A percentile compares a stretch with the other conserved stretches of the same genome.
Conservation (phyloP, 1,140 invertebrate genomes). For the Dendroctonus ponderosae region DNA sequence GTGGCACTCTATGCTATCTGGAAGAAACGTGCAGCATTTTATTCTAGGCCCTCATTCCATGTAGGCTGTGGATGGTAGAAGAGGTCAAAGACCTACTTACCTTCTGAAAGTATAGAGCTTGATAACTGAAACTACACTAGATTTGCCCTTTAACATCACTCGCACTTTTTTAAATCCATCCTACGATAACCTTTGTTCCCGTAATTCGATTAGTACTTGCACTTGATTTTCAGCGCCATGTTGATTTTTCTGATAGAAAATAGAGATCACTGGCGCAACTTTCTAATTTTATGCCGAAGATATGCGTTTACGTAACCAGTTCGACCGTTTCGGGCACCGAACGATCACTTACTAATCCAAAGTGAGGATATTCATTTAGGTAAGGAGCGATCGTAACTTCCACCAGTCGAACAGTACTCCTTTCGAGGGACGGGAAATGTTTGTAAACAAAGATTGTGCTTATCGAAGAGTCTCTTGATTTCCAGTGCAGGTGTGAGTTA, state of each 20-base stretch:
- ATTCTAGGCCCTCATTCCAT: not conserved
- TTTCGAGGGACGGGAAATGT: conserved; percentile 11
- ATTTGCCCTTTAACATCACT: conserved; percentile 37
- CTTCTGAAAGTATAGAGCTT: conserved; percentile 5
- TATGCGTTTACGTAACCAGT: conserved; percentile 17
- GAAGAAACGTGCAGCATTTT: conserved; percentile 17
- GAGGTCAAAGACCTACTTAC: conserved; percentile 32
- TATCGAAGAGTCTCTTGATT: too few species aligned
- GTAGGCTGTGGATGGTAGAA: conserved; percentile 17
- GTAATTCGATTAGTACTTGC: conserved; percentile 29
- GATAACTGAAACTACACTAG: conserved; percentile 21
- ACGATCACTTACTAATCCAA: conserved; percentile 12
- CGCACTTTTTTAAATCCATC: conserved; percentile 31
- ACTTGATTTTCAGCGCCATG: conserved; percentile 37
- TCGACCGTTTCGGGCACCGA: conserved; percentile 6
- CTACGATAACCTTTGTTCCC: conserved; percentile 20
- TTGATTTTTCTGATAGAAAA: conserved; percentile 33
- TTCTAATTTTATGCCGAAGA: conserved; percentile 32
- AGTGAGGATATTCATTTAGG: conserved; percentile 3
- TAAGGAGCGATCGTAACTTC: conserved; percentile 1
- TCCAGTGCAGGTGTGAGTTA: too few species aligned
- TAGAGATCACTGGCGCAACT: conserved; percentile 36
- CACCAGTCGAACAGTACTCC: too few species aligned
- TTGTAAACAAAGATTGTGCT: conserved; percentile 28
- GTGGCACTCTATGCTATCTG: conserved; percentile 32